A percentile compares a stretch with the other conserved stretches of the same genome.
phyloP scores from a whole-genome alignment of 2,888 invertebrate genomes.

The Endotricha flammealis region DNA sequence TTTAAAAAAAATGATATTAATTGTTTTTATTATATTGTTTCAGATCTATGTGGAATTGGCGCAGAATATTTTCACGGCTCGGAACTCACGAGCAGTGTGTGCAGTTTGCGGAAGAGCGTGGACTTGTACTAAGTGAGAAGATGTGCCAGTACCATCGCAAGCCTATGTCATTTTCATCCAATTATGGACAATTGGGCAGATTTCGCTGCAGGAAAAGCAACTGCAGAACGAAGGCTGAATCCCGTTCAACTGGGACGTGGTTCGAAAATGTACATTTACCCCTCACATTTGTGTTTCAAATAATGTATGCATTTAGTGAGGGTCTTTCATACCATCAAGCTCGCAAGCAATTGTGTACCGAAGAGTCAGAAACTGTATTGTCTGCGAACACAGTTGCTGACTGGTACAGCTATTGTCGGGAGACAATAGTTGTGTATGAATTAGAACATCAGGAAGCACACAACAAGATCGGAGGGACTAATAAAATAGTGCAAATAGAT shows the following conservation, averaged over 20 bases:
- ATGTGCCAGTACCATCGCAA: not conserved
- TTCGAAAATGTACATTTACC: slow-evolving; percentile 1
- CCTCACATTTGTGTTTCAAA: not conserved
- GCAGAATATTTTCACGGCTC: too few relatives aligned
- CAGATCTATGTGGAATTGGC: too few relatives aligned
- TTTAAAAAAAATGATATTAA: too few relatives aligned
- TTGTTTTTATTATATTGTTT: too few relatives aligned
- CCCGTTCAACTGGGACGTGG: slow-evolving; percentile 4
- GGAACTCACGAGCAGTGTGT: too few relatives aligned
- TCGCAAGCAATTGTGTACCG: too few relatives aligned
- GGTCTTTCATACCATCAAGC: not conserved
- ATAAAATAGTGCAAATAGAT: slow-evolving; percentile 3
- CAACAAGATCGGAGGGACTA: not conserved
- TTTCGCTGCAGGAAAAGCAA: slow-evolving; percentile 5
- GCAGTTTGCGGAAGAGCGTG: too few relatives aligned
- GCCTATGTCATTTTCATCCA: not conserved
- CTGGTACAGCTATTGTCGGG: not conserved
- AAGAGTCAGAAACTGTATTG: too few relatives aligned
- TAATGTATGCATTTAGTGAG: slow-evolving; percentile 3
- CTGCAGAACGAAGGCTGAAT: not conserved
- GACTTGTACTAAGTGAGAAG: not conserved
- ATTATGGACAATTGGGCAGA: not conserved
- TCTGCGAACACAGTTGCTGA: too few relatives aligned
- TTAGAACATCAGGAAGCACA: too few relatives aligned
- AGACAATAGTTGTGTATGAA: too few relatives aligned